phyloP scores from a whole-genome alignment of 2,888 invertebrate genomes.

The Boloria selene region DNA sequence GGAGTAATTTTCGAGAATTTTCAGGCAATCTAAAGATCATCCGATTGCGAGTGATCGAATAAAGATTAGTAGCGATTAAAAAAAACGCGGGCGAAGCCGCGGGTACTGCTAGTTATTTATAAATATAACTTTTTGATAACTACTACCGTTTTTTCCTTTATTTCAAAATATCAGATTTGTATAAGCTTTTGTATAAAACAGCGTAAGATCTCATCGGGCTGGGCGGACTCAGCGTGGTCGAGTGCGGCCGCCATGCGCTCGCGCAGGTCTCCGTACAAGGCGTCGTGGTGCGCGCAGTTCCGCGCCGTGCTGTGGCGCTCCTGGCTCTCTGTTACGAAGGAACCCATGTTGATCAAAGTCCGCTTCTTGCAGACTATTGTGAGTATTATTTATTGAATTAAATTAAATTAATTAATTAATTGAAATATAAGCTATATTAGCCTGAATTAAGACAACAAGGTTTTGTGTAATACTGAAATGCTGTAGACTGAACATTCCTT shows the following conservation, averaged over 20 bases:
- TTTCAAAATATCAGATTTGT: background rate
- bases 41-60: no score
- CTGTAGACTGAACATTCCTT: no score
- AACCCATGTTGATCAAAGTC: conserved; percentile 94
- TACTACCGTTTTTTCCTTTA: background rate
- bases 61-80: no score
- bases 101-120: no score
- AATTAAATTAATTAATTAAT: no score
- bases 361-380: conserved; percentile 94
- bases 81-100: no score
- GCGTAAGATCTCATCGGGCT: conserved; percentile 67
- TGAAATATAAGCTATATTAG: background rate
- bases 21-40: no score
- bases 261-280: conserved; percentile 88
- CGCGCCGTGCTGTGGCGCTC: conserved; percentile 94
- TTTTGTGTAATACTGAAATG: no score
- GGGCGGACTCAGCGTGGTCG: conserved; percentile 72
- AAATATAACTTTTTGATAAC: background rate
- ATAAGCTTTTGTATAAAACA: conserved; percentile 36
- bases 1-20: no score
- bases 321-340: conserved; percentile 93
- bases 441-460: no score
- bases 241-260: conserved; percentile 55
- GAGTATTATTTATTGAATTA: conserved; percentile 62
- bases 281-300: conserved; percentile 94